These are phyloP conservation scores for Hyposoter dolosus DNA, from an alignment of 2,888 invertebrate species.

Conservation along the genomic window DNA sequence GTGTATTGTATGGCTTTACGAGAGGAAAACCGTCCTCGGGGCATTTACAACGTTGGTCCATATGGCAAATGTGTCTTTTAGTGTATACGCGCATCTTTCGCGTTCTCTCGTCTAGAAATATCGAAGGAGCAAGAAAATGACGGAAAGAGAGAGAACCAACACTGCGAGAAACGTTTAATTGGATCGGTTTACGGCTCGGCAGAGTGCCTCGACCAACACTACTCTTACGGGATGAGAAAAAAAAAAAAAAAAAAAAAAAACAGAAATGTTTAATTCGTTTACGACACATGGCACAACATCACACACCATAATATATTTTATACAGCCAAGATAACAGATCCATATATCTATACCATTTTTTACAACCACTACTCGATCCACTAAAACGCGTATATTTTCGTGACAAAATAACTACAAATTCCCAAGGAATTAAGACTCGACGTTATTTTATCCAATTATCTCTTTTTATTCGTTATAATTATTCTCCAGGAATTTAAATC, in stretches of 20 bases:
- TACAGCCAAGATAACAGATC: neutral
- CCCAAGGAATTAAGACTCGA: neutral
- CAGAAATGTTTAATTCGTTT: constrained; percentile 79
- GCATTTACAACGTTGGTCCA: constrained; percentile 72
- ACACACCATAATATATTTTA: constrained; percentile 37
- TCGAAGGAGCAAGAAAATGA: constrained; percentile 7
- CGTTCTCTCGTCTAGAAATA: neutral
- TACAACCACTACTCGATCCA: neutral
- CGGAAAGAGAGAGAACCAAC: neutral
- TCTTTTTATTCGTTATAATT: constrained; percentile 2
- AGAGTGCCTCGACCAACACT: constrained; percentile 66
- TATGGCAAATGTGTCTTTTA: constrained; percentile 61
- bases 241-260: no score
- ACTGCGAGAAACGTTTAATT: constrained; percentile 76
- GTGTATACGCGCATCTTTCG: constrained; percentile 28
- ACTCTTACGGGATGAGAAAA: constrained; percentile 50
- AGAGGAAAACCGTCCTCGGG: constrained; percentile 40
- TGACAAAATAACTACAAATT: constrained; percentile 23
- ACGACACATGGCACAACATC: constrained; percentile 69
- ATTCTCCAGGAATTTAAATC: neutral
- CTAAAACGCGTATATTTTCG: constrained; percentile 3
- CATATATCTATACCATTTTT: constrained; percentile 1
- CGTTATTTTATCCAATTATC: constrained; percentile 19
- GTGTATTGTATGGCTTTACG: constrained; percentile 34
- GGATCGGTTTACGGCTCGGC: constrained; percentile 79